Base-by-base conservation (phyloP, 2,797 vertebrate species). In the Pyrocephalus nanus region DNA sequence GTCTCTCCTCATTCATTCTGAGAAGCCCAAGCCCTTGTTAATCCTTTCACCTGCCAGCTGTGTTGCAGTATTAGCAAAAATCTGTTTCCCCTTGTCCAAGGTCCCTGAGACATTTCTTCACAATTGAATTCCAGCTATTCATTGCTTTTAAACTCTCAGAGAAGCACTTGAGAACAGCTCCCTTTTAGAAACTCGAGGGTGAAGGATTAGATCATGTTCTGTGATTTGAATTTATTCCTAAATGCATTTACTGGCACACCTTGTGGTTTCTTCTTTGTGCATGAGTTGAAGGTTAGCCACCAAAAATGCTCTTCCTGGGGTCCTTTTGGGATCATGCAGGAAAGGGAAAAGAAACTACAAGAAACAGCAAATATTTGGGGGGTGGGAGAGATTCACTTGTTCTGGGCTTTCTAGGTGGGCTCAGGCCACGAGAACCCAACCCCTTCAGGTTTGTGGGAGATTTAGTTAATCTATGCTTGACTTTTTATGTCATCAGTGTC, bases 41-140 rank as follows among this genome's bases (percentile, higher is more conserved):
- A 81, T 92, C 76, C 88, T 88, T 90, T 90, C 66, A 75, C 96
- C 58, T 88, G 75, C 54, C 79, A 64, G 74, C 84, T 94, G 64
- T 53, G 40, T 53, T 77, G 64, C 50, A 51, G 29, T 72, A 57
- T 73, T 79, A 91, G 65, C 90, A 74, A 92, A 88, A 92, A 72
- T 57, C 43, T 72, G 27, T 72, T 93, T 96, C 86, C 60, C 50
- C 72, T 91, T 85, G 54, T 67, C 78, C 91, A 83, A 83, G 81
- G 89, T 89, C 87, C 92, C 23, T 2, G 57, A 79, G 69, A 74
- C 0, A 4, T 66, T 79, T 92, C 48, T 64, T 91, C 81, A 70
- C 64, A 72, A 65, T 40, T 75, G 62, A 86, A 86, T 86, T 83
- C 65, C n/a, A 36, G 18, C 70, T 78, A 32, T 69, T 78, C 83